Evolutionary conservation across 2,113 vertebrate genomes (phyloP).

Genomic region (Aphelocoma coerulescens): DNA sequence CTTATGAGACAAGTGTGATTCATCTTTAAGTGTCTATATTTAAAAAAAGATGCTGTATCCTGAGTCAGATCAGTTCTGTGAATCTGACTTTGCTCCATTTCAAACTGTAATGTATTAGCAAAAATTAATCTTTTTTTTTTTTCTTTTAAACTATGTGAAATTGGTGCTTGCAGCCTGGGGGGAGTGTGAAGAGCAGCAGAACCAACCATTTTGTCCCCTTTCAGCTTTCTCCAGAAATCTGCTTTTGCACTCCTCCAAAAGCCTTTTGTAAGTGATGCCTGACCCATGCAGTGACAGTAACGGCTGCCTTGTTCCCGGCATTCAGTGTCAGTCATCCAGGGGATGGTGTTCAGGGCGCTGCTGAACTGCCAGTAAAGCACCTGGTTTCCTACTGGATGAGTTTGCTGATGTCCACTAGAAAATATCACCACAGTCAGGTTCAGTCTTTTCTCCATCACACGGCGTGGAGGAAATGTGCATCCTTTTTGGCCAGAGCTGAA

Average conservation of each 20-base stretch:
- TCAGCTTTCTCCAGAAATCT: constrained; percentile 2
- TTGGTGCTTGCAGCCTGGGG: neutral
- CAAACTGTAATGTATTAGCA: neutral
- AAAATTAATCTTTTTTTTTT: neutral
- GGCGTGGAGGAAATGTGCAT: neutral
- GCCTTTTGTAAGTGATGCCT: constrained; percentile 32
- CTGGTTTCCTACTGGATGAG: neutral
- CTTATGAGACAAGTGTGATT: neutral
- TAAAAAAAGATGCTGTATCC: neutral
- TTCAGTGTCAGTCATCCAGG: neutral
- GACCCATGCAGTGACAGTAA: neutral
- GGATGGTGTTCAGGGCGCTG: neutral
- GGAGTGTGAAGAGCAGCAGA: neutral
- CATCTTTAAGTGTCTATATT: neutral
- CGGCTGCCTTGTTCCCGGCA: neutral
- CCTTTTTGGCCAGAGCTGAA: constrained; percentile 3
- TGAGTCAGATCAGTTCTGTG: neutral
- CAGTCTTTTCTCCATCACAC: neutral
- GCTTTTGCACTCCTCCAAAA: constrained; percentile 16
- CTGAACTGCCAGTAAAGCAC: neutral
- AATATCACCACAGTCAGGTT: neutral
- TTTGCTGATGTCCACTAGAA: neutral
- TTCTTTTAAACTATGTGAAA: neutral
- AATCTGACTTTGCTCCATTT: neutral
- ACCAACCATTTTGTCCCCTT: neutral